These are phyloP conservation scores for Lochmaea crataegi DNA, from an alignment of 2,888 invertebrate species.

Conservation along the genomic window DNA sequence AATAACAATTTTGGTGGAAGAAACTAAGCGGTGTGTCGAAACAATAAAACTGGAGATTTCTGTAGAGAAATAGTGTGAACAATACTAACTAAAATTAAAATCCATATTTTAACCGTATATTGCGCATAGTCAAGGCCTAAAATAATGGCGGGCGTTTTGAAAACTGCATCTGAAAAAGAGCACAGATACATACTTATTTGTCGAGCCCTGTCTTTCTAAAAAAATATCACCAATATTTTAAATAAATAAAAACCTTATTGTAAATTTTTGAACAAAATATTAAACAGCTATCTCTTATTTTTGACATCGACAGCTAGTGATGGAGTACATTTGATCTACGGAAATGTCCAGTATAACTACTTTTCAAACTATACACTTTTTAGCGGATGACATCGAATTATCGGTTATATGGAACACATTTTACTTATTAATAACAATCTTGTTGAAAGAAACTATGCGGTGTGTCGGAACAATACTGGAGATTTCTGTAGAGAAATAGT, in stretches of 20 bases:
- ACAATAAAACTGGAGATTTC: background rate
- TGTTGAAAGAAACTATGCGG: too few species aligned
- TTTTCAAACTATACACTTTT: background rate
- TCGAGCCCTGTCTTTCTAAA: slow-evolving; percentile 48
- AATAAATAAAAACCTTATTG: background rate
- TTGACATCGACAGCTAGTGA: slow-evolving; percentile 21
- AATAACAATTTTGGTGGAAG: too few species aligned
- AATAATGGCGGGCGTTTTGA: background rate
- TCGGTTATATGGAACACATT: background rate
- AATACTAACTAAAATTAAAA: background rate
- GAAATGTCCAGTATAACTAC: background rate
- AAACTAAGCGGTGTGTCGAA: too few species aligned
- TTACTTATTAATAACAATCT: too few species aligned
- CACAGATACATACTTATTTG: slow-evolving; percentile 41
- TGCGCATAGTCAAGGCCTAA: background rate
- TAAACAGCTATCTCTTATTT: background rate
- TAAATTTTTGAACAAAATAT: background rate
- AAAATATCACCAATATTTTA: slow-evolving; percentile 1
- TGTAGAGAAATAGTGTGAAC: background rate
- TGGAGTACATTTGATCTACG: background rate
- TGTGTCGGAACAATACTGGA: too few species aligned
- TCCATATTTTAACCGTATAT: background rate
- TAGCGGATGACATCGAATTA: background rate
- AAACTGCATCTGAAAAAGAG: too few species aligned
- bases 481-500: background rate